Conservation (phyloP, 2,797 vertebrate species). For the Catamblyrhynchus diadema region DNA sequence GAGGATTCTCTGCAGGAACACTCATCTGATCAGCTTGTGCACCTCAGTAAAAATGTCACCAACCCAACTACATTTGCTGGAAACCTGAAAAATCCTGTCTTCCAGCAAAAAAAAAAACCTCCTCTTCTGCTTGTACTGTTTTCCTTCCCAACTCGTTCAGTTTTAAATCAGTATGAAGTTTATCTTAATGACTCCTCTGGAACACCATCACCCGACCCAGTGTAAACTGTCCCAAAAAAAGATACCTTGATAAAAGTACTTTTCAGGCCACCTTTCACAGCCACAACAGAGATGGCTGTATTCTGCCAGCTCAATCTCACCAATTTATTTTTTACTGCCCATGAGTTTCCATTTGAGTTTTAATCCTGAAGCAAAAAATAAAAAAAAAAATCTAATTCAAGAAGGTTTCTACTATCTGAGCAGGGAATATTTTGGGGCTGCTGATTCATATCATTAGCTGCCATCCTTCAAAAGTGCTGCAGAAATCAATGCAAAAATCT, state of each 20-base stretch:
- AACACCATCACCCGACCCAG: background rate
- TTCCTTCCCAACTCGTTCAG: background rate
- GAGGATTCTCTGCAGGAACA: background rate
- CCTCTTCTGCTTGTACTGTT: background rate
- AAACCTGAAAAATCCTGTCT: background rate
- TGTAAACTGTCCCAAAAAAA: background rate
- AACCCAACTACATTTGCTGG: background rate
- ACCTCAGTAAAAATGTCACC: background rate
- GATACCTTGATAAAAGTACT: background rate
- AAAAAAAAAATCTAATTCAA: background rate
- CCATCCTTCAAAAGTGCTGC: background rate
- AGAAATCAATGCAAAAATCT: slow-evolving; percentile 15
- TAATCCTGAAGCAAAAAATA: background rate
- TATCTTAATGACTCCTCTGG: background rate
- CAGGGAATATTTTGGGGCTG: background rate
- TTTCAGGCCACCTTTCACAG: background rate
- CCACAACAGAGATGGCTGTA: fast-evolving
- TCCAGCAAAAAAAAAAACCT: background rate
- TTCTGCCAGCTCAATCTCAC: background rate
- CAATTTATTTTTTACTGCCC: background rate
- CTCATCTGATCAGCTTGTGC: background rate
- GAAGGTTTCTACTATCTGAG: background rate
- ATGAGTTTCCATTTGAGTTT: background rate
- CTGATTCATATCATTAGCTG: slow-evolving; percentile 11
- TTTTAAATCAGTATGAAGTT: background rate